Base-by-base conservation (phyloP, 2,888 invertebrate genomes). In the Zeuzera pyrina region DNA sequence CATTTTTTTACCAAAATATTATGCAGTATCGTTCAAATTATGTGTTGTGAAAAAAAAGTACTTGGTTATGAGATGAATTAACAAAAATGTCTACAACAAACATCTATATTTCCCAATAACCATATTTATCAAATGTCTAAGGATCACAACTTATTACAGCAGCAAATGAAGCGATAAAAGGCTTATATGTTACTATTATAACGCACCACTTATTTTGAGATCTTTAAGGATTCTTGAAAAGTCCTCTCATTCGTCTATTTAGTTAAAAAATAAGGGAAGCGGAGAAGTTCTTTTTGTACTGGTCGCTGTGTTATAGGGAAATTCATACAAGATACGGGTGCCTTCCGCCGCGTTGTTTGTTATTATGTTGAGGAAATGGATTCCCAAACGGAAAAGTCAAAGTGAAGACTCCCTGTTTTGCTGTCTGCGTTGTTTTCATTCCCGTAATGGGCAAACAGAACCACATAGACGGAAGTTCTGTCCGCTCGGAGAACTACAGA, bases 351-450 rank as follows among this genome's bases (percentile, higher is more conserved):
- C 53, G 7, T 13, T n/a, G 54, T 49, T 49, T 36, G 52, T 52
- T 57, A 61, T 66, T 64, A 62, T 57, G 57, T 53, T 42, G 49
- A 60, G 73, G 76, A 77, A 77, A 77, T 77, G 63, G 69, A 67
- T 52, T 46, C 55, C 44, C 42, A 46, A 63, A 55, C 62, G 70
- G 72, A 69, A 71, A 47, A 52, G 50, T 47, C 48, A 43, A 56
- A 61, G 56, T 53, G 61, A 54, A 51, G 51, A 58, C 56, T 52
- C 48, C 43, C 43, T 45, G 50, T 53, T 50, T 47, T 34, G 44
- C 41, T 36, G 44, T 39, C 46, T 45, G 45, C 43, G 42, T 51
- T 54, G 56, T 54, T 61, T 56, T 54, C 51, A 53, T 50, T 49
- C 49, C 29, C 29, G 15, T 14, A n/a, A n/a, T n/a, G n/a, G n/a